Conservation (phyloP, 2,888 invertebrate species). For the Cosmorhoe ocellata region DNA sequence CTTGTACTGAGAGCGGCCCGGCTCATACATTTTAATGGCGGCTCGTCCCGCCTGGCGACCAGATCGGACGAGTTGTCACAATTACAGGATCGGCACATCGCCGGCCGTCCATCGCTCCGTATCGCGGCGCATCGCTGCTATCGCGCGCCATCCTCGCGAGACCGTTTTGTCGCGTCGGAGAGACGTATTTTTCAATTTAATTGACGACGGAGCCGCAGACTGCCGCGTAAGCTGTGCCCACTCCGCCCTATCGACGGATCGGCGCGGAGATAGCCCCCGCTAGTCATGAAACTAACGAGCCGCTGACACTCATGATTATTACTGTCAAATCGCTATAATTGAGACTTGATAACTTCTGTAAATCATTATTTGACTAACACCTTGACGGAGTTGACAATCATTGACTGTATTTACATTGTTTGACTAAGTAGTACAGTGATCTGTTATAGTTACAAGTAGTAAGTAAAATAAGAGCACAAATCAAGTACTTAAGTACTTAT, state of each 20-base stretch:
- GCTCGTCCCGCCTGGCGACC: neutral
- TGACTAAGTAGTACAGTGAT: too few species aligned
- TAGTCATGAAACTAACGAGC: neutral
- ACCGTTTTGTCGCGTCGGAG: conserved; percentile 15
- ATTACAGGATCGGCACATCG: conserved; percentile 12
- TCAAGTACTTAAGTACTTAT: too few species aligned
- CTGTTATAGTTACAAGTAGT: too few species aligned
- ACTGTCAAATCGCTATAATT: neutral
- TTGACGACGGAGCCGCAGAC: conserved; percentile 8
- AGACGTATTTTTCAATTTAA: conserved; percentile 22
- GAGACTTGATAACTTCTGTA: neutral
- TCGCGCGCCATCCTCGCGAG: conserved; percentile 17
- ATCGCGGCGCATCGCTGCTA: neutral
- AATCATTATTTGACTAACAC: too few species aligned
- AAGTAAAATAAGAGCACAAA: too few species aligned
- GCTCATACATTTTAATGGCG: conserved; percentile 15
- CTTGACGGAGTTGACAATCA: too few species aligned
- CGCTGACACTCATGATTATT: conserved; percentile 8
- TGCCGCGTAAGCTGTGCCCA: neutral
- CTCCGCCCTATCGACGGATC: conserved; percentile 8
- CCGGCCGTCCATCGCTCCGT: conserved; percentile 6
- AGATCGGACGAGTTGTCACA: conserved; percentile 15
- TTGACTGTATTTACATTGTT: too few species aligned
- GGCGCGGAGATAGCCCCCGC: neutral
- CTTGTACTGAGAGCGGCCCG: too few species aligned